Evolutionary conservation across 30 jellyfish, hydroid and myxozoan species (phyloP), one percentile per base, ranked within the genome.

Genomic region (Aurelia aurita complex sp. Pacific): DNA sequence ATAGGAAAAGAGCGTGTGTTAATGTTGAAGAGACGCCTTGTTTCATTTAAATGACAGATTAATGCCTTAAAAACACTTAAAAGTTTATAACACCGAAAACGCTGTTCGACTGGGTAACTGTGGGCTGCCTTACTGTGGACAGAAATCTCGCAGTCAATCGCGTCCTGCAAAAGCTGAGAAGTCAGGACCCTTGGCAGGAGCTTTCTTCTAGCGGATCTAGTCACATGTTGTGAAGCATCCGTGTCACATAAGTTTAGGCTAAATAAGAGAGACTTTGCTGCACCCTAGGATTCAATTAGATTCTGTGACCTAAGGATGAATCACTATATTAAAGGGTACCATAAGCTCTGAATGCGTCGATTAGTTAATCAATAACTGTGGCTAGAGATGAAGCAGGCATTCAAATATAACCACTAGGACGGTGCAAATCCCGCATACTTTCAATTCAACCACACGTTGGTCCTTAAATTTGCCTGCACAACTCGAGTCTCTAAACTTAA

Each of bases 101-200:
- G 16, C 82, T 72, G 67, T 70, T 70, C 77, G 64, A 23, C 80
- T 70, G 53, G 46, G 80, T 11, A 36, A 43, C 63, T 13, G 38
- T 42, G 23, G 63, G 80, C 57, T 52, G 23, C 57, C 62, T 29
- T 29, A 70, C 80, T 70, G 63, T 70, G 80, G 57, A 42, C 23
- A 13, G 61, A 64, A 79, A 65, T 64, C 89, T 79, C 89, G 60
- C 89, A 57, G 89, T 79, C 52, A 38, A 79, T 16, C 32, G 64
- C 50, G 29, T 5, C 53, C 57, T 53, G 54, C 52, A 35, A 46
- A 60, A 42, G 80, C 89, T 34, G 89, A 35, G 80, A 79, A 65
- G 89, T 79, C 81, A 79, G 61, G 89, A 65, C 89, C 89, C 74
- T 18, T 33, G 23, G 80, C 46, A 32, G 80, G 80, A 42, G 64